Base-by-base conservation (phyloP, 1,140 invertebrate species). In the Euura saliciscinereae region DNA sequence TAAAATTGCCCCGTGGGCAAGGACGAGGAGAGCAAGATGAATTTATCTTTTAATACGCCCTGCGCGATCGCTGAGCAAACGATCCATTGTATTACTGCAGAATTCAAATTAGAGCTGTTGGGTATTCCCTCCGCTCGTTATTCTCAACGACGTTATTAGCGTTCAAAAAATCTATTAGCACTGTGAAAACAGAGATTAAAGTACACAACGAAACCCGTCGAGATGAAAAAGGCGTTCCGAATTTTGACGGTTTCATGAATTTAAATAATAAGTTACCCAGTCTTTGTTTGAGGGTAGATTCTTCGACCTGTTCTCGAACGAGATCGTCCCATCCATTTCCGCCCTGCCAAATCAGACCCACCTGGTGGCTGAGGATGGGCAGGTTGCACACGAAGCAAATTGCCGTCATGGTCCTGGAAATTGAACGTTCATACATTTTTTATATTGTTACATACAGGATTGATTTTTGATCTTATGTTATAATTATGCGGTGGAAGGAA, bases 341-440 rank as follows among this genome's bases (percentile, higher is more conserved):
- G 64, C 95, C 95, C 81, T 96, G 94, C 95, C 96, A 97, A 81
- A 96, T 93, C 84, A 97, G 86, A 7, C 95, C 95, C 82, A 97
- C 96, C 90, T 97, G 96, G 88, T 97, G 95, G 73, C 94, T 96
- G 79, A 97, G 90, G 83, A 97, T 97, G 75, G 96, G 96, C 79
- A 97, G 90, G 88, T 97, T 97, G 92, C 96, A 98, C 76, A 97
- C 95, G 89, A 97, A 98, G 88, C 96, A 98, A 87, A 97, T 94
- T 83, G 95, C 93, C 80, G 95, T 95, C 94, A 96, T 96, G 80
- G 94, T 96, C 91, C 95, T 96, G 91, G 71, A 88, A 89, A 83
- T 70, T 74, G 75, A 75, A 80, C 51, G 13, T 59, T 59, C 28
- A 28, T 28, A 59, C 51, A n/a, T 4, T 8, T 8, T 59, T 6